Conservation (phyloP, 2,888 invertebrate species). For the Hypena proboscidalis region DNA sequence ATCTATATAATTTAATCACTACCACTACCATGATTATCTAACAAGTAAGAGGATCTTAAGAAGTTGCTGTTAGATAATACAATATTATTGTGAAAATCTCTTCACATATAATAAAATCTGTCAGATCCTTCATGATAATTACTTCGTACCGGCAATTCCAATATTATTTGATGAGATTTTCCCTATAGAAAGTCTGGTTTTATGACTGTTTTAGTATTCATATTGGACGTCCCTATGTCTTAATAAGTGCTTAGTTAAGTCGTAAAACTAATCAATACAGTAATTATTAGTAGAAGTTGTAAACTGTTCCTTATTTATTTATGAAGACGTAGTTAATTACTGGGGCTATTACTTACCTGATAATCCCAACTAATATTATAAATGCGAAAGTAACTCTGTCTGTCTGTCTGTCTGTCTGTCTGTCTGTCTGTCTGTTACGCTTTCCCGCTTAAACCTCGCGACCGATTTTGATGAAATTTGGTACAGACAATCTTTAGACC, state of each 20-base stretch:
- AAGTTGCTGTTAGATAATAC: constrained; percentile 26
- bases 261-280: constrained; percentile 9
- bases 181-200: constrained; percentile 51
- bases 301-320: background rate
- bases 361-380: too few species aligned
- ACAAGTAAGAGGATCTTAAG: constrained; percentile 17
- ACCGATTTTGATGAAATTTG: too few species aligned
- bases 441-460: too few species aligned
- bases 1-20: too few species aligned
- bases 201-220: constrained; percentile 26
- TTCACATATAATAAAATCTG: constrained; percentile 38
- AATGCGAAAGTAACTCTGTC: too few species aligned
- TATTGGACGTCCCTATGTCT: constrained; percentile 15
- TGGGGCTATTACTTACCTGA: too few species aligned
- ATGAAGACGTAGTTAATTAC: too few species aligned
- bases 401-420: too few species aligned
- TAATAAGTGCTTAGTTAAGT: constrained; percentile 6
- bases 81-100: constrained; percentile 35
- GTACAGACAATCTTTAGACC: too few species aligned
- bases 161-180: constrained; percentile 39
- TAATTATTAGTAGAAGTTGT: constrained; percentile 5
- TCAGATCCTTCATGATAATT: constrained; percentile 44
- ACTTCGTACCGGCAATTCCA: constrained; percentile 31
- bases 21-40: constrained; percentile 21
- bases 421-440: too few species aligned